Evolutionary conservation across 2,113 vertebrate species (phyloP), one percentile per base, ranked within the genome.

Genomic region (Neogale vison): DNA sequence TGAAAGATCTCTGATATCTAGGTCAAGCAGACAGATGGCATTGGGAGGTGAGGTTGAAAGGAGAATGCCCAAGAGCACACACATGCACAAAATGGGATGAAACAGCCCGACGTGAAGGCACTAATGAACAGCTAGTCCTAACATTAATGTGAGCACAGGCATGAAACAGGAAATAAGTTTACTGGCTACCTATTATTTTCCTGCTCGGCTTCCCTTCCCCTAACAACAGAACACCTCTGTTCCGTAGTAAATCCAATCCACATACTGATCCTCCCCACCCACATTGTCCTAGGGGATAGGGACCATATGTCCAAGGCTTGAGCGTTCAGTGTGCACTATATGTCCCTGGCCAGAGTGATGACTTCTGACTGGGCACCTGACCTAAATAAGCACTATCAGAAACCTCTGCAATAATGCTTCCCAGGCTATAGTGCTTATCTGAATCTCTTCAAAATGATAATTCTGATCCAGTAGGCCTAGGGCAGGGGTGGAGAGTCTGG

Each of bases 21-120:
- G 96, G 96, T 90, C 97, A 98, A 72, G 50, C 24, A 90, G 91
- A 95, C 96, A 97, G 96, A 97, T 93, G 96, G 95, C 39, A 59
- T 1, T 47, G 34, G 15, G 52, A 76, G 42, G 55, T 69, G 23
- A 84, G 42, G 36, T 0, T 20, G 34, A 77, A 85, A 83, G 45
- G 1, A 42, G 59, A 67, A 65, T 47, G 42, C 67, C 18, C 21
- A 52, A 0, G 4, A 7, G 7, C 26, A 2, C 7, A 1, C 21
- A 55, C 6, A 11, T 57, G 74, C 65, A 34, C 45, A 39, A 79
- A 85, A 87, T 1, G 11, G 24, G 45, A 50, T 24, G 26, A 79
- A 86, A 67, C 63, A 74, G 88, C 17, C 36, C 74, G 87, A 63
- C 3, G 18, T 12, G 18, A 87, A 87, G n/a, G 31, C 34, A 23